phyloP scores from a whole-genome alignment of 2,888 invertebrate species.

The Molorchus minor region DNA sequence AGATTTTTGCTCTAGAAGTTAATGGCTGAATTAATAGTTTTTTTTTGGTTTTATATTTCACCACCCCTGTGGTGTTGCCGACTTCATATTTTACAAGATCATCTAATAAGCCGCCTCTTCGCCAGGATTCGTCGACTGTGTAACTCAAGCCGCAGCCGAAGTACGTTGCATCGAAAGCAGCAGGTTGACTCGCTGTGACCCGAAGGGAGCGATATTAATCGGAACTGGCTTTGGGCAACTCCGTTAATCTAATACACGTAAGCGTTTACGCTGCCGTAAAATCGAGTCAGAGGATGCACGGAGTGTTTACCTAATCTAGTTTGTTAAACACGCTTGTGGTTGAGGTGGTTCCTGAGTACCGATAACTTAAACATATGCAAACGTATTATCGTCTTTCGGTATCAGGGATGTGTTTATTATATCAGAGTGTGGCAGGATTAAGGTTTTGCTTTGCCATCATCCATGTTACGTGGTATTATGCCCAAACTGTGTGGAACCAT shows the following conservation, averaged over 20 bases:
- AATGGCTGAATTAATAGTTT: no score
- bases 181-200: constrained; percentile 43
- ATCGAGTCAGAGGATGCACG: constrained; percentile 47
- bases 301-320: constrained; percentile 46
- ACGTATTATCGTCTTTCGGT: constrained; percentile 20
- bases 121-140: constrained; percentile 17
- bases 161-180: constrained; percentile 32
- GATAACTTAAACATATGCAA: constrained; percentile 18
- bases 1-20: no score
- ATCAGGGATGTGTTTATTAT: no score
- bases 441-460: no score
- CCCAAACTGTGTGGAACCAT: no score
- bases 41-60: no score
- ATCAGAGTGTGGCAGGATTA: no score
- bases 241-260: constrained; percentile 50
- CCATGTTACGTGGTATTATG: no score
- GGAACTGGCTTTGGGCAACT: constrained; percentile 48
- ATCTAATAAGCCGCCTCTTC: constrained; percentile 5
- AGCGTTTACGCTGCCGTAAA: constrained; percentile 49
- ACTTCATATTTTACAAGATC: constrained; percentile 6
- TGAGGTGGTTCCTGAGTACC: constrained; percentile 24
- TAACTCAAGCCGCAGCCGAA: constrained; percentile 19
- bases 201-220: constrained; percentile 51
- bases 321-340: constrained; percentile 41
- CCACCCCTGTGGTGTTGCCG: no score